These are phyloP conservation scores for Incurvaria masculella DNA, from an alignment of 2,888 invertebrate species.

Conservation along the genomic window DNA sequence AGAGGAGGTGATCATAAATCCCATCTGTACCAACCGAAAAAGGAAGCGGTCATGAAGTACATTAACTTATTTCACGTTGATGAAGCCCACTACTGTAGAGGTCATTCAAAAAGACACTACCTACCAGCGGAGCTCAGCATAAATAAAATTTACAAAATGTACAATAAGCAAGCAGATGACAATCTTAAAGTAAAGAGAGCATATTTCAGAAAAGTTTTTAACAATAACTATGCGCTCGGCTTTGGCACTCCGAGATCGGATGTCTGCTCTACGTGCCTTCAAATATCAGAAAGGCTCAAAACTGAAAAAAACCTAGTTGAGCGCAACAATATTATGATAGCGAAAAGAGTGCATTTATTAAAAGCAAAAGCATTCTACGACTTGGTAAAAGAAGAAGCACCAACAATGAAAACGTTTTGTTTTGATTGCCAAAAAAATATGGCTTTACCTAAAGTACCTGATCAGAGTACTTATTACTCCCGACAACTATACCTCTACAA, in stretches of 20 bases:
- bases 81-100: too few relatives aligned
- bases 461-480: constrained; percentile 16
- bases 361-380: constrained; percentile 20
- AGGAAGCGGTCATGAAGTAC: too few relatives aligned
- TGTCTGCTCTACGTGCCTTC: constrained; percentile 12
- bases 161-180: too few relatives aligned
- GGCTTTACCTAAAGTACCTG: constrained; percentile 19
- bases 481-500: constrained; percentile 18
- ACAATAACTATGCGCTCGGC: constrained; percentile 13
- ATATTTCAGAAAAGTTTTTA: constrained; percentile 13
- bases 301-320: not conserved
- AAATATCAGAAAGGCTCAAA: constrained; percentile 8
- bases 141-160: too few relatives aligned
- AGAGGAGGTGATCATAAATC: too few relatives aligned
- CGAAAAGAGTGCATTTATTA: constrained; percentile 18
- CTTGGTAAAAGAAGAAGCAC: constrained; percentile 16
- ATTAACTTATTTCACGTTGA: too few relatives aligned
- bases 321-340: constrained; percentile 8
- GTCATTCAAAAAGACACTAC: too few relatives aligned
- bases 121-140: too few relatives aligned
- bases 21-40: too few relatives aligned
- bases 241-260: constrained; percentile 14
- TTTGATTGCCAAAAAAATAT: constrained; percentile 22
- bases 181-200: too few relatives aligned
- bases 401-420: constrained; percentile 18